Conservation (phyloP, 37 sponge, comb jelly and placozoan species). For the Amphimedon queenslandica region DNA sequence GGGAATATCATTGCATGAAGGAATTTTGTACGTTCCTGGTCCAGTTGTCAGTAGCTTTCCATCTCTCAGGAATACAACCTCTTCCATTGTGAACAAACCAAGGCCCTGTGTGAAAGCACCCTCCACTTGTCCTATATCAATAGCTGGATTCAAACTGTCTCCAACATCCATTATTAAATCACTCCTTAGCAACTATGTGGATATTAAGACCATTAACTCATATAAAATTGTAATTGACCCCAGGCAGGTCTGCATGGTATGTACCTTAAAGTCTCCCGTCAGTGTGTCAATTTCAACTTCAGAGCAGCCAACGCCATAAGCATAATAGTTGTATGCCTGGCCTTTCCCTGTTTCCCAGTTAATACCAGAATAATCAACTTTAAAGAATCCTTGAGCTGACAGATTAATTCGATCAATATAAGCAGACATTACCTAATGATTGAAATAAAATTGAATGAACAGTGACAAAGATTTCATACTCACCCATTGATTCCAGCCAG, state of each 20-base stretch:
- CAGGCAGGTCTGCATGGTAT: neutral
- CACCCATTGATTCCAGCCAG: conserved; percentile 78
- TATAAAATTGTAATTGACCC: neutral
- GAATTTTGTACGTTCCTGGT: conserved; percentile 85
- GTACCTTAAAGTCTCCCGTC: conserved; percentile 67
- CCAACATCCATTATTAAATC: conserved; percentile 85
- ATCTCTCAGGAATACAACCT: conserved; percentile 54
- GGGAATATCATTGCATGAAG: conserved; percentile 65
- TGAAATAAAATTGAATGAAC: neutral
- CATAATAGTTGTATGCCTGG: conserved; percentile 50
- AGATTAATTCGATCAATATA: conserved; percentile 68
- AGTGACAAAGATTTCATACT: conserved; percentile 1
- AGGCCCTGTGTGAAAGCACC: conserved; percentile 84
- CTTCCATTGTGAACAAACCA: conserved; percentile 66
- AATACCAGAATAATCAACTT: conserved; percentile 16
- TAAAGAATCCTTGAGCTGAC: conserved; percentile 79
- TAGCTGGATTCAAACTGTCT: conserved; percentile 80
- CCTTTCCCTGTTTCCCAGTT: conserved; percentile 67
- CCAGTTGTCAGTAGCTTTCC: conserved; percentile 64
- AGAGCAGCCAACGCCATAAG: conserved; percentile 63
- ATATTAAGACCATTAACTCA: neutral
- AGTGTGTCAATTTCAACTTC: conserved; percentile 81
- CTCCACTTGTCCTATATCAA: conserved; percentile 86
- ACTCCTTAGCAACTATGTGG: conserved; percentile 22
- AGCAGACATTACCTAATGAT: conserved; percentile 11